These are phyloP conservation scores for Spisula solida DNA, from an alignment of 2,888 invertebrate species.

Conservation along the genomic window DNA sequence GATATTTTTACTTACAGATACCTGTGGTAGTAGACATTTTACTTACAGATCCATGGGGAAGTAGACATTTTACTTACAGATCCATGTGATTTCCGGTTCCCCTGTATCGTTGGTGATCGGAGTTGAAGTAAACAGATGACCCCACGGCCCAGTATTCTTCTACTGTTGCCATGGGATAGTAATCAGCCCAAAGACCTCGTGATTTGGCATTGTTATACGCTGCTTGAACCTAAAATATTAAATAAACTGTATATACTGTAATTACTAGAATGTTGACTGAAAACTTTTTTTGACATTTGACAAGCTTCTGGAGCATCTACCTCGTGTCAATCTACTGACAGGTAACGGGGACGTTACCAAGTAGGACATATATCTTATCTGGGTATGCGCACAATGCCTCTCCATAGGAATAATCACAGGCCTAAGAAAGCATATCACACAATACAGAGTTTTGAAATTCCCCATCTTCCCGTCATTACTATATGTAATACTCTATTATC, in stretches of 20 bases:
- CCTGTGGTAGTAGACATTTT: conserved; percentile 35
- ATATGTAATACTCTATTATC: no score
- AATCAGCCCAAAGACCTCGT: conserved; percentile 68
- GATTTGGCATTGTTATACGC: conserved; percentile 72
- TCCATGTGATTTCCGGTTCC: conserved; percentile 77
- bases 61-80: conserved; percentile 62
- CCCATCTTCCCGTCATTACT: no score
- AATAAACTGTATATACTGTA: background rate
- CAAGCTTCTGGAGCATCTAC: no score
- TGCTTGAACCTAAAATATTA: conserved; percentile 12
- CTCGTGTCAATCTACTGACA: no score
- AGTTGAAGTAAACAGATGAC: conserved; percentile 75
- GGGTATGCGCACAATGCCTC: no score
- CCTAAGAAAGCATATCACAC: no score
- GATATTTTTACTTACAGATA: conserved; percentile 58
- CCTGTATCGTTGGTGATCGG: conserved; percentile 58
- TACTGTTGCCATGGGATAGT: conserved; percentile 76
- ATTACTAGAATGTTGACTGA: background rate
- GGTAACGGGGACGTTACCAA: no score
- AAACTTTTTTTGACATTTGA: no score
- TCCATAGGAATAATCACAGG: no score
- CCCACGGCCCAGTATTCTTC: conserved; percentile 81
- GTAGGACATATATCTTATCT: no score
- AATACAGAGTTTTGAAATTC: no score
- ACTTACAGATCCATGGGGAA: conserved; percentile 75